phyloP scores from a whole-genome alignment of 2,888 invertebrate genomes.

The Eupithecia subumbrata region DNA sequence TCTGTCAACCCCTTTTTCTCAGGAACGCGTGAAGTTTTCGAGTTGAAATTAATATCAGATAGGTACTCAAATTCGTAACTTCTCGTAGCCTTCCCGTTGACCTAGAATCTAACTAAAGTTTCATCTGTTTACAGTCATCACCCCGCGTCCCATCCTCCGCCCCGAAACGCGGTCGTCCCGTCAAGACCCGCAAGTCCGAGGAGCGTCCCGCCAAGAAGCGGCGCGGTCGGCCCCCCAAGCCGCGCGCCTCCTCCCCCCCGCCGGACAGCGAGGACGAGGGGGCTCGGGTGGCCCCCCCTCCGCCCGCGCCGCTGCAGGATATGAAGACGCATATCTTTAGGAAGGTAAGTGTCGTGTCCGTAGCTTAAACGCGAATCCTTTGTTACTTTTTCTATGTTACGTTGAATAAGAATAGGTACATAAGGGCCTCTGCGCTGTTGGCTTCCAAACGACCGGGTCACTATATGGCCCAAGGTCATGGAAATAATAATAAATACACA shows the following conservation, averaged over 20 bases:
- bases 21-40: no score
- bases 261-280: constrained; percentile 43
- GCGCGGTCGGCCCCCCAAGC: constrained; percentile 74
- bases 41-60: no score
- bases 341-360: constrained; percentile 55
- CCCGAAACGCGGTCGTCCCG: constrained; percentile 81
- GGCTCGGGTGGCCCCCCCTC: constrained; percentile 44
- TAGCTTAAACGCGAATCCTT: not conserved
- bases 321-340: constrained; percentile 76
- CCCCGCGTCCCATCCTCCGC: constrained; percentile 56
- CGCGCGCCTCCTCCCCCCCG: constrained; percentile 49
- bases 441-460: not conserved
- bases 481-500: no score
- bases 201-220: constrained; percentile 74
- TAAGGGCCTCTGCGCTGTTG: not conserved
- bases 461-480: not conserved
- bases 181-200: constrained; percentile 69
- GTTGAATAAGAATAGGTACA: no score
- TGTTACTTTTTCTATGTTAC: not conserved
- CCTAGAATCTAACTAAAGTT: no score
- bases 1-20: no score
- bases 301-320: constrained; percentile 66
- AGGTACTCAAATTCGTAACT: no score
- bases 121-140: constrained; percentile 51
- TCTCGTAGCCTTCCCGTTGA: no score